Percentiles rank a stretch among this genome's conserved stretches.
phyloP scores from a whole-genome alignment of 2,113 vertebrate genomes.

The Scomber scombrus region DNA sequence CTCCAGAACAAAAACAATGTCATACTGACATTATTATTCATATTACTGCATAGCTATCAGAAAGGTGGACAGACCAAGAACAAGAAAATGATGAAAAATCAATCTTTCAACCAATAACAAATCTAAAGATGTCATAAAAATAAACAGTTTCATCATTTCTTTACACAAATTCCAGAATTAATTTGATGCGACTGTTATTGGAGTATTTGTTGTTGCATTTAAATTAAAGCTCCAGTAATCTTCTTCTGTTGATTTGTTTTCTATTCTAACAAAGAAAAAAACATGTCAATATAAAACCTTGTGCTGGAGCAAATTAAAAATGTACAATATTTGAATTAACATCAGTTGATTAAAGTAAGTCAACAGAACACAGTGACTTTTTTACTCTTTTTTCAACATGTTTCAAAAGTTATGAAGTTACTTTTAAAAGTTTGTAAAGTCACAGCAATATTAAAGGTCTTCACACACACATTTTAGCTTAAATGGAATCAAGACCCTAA shows the following conservation, averaged over 20 bases:
- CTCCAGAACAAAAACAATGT: no score
- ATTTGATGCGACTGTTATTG: not conserved
- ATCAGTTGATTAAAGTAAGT: conserved; percentile 9
- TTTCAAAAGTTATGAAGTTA: no score
- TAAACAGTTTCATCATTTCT: not conserved
- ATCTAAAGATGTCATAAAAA: not conserved
- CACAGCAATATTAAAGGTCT: no score
- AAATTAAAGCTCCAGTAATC: conserved; percentile 29
- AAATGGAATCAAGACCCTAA: no score
- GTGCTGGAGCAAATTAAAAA: not conserved
- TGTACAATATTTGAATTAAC: conserved; percentile 2
- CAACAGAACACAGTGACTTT: not conserved
- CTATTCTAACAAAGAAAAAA: conserved; percentile 24
- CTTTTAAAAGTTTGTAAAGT: no score
- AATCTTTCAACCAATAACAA: not conserved
- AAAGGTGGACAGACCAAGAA: no score
- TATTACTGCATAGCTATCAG: no score
- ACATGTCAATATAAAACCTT: not conserved
- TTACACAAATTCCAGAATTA: not conserved
- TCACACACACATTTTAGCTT: no score
- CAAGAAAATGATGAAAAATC: no score
- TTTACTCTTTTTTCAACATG: no score
- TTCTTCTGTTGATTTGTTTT: conserved; percentile 8
- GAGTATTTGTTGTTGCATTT: not conserved
- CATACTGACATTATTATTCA: no score